phyloP scores from a whole-genome alignment of 2,888 invertebrate species.

The Sinopyrophorus schimmeli region DNA sequence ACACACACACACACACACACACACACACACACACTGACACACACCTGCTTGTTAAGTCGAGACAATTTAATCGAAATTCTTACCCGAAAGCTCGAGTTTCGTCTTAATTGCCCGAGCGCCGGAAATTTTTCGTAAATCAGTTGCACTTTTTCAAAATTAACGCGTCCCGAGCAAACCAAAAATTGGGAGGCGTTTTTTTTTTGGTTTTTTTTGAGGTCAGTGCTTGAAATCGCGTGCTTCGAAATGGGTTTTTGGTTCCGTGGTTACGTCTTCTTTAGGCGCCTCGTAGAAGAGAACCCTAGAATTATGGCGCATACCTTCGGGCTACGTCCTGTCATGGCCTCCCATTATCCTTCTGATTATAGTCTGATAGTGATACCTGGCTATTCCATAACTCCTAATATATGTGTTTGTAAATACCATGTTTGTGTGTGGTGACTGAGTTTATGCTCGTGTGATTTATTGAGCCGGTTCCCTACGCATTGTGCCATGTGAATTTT shows the following conservation, averaged over 20 bases:
- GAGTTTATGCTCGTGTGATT: conserved; percentile 24
- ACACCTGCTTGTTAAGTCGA: too few relatives aligned
- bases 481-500: conserved; percentile 19
- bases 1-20: too few relatives aligned
- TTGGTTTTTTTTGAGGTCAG: conserved; percentile 20
- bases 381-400: conserved; percentile 37
- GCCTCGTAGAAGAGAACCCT: conserved; percentile 48
- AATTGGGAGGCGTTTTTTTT: too few relatives aligned
- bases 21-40: too few relatives aligned
- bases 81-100: too few relatives aligned
- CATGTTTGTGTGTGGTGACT: conserved; percentile 50
- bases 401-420: conserved; percentile 49
- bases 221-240: conserved; percentile 24
- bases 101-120: too few relatives aligned
- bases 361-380: conserved; percentile 37
- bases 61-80: too few relatives aligned
- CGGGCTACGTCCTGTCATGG: conserved; percentile 49
- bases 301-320: conserved; percentile 46
- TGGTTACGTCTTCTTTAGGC: conserved; percentile 52
- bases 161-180: too few relatives aligned
- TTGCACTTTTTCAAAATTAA: too few relatives aligned
- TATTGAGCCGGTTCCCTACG: conserved; percentile 22
- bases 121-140: too few relatives aligned
- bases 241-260: conserved; percentile 39
- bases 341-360: conserved; percentile 40